Percentiles rank a stretch among this genome's conserved stretches.
Evolutionary conservation across 2,797 vertebrate species (phyloP).

Genomic region (Macropodus opercularis): DNA sequence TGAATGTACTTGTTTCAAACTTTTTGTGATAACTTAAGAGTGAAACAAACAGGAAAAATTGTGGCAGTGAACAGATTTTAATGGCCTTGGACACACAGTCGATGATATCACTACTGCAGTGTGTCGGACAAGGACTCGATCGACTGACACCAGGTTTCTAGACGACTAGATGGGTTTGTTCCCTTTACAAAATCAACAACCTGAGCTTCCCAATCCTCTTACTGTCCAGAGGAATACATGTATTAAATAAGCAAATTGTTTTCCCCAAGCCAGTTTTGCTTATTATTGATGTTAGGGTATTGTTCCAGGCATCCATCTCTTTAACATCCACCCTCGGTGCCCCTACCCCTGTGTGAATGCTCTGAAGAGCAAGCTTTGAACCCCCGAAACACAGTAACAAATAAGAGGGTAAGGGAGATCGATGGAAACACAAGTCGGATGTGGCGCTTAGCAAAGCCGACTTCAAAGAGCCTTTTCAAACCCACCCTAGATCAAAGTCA

Average conservation of each 20-base stretch:
- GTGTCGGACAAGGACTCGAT: too few species aligned
- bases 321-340: constrained; percentile 42
- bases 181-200: constrained; percentile 23
- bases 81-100: too few species aligned
- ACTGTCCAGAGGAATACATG: constrained; percentile 28
- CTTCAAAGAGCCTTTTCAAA: constrained; percentile 84
- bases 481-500: constrained; percentile 81
- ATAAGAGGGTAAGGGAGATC: constrained; percentile 77
- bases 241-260: constrained; percentile 43
- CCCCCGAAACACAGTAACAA: constrained; percentile 76
- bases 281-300: constrained; percentile 28
- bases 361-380: constrained; percentile 78
- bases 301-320: constrained; percentile 41
- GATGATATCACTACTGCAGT: too few species aligned
- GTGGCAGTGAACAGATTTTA: too few species aligned
- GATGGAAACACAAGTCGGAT: constrained; percentile 83
- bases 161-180: too few species aligned
- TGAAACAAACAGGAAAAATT: too few species aligned
- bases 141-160: too few species aligned
- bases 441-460: constrained; percentile 80
- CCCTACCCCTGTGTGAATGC: constrained; percentile 50
- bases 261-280: constrained; percentile 25
- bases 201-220: constrained; percentile 17
- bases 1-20: too few species aligned
- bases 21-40: too few species aligned